These are phyloP conservation scores for Atta texana DNA, from an alignment of 1,140 invertebrate species.

Conservation along the genomic window DNA sequence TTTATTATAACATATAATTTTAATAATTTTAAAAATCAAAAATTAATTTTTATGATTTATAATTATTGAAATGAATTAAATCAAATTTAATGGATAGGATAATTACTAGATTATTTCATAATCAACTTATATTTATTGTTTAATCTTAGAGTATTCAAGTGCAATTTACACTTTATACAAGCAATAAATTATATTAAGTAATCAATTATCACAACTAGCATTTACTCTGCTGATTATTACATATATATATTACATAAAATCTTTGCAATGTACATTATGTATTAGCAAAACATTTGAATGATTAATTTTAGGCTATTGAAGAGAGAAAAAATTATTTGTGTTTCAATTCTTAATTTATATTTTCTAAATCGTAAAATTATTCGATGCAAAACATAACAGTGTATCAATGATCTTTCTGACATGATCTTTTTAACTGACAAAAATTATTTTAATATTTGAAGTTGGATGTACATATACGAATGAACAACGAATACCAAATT, in stretches of 20 bases:
- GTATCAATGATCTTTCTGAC: slow-evolving; percentile 10
- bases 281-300: slow-evolving; percentile 16
- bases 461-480: neutral
- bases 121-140: slow-evolving; percentile 72
- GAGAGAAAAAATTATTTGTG: neutral
- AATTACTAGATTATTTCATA: slow-evolving; percentile 4
- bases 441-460: neutral
- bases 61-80: neutral
- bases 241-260: slow-evolving; percentile 24
- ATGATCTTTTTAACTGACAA: neutral
- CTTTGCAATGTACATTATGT: slow-evolving; percentile 19
- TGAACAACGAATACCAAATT: neutral
- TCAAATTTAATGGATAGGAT: neutral
- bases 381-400: slow-evolving; percentile 2
- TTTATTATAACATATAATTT: neutral
- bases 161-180: slow-evolving; percentile 82
- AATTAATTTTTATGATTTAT: neutral
- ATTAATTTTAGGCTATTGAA: neutral
- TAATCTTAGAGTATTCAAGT: slow-evolving; percentile 76
- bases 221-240: slow-evolving; percentile 31
- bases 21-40: neutral
- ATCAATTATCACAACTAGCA: slow-evolving; percentile 74
- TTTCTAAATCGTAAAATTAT: neutral
- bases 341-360: neutral
- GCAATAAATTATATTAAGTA: slow-evolving; percentile 79